A percentile compares a stretch with the other conserved stretches of the same genome.
These are phyloP conservation scores for Alligator sinensis DNA, from an alignment of 2,113 vertebrate genomes.

Conservation along the genomic window DNA sequence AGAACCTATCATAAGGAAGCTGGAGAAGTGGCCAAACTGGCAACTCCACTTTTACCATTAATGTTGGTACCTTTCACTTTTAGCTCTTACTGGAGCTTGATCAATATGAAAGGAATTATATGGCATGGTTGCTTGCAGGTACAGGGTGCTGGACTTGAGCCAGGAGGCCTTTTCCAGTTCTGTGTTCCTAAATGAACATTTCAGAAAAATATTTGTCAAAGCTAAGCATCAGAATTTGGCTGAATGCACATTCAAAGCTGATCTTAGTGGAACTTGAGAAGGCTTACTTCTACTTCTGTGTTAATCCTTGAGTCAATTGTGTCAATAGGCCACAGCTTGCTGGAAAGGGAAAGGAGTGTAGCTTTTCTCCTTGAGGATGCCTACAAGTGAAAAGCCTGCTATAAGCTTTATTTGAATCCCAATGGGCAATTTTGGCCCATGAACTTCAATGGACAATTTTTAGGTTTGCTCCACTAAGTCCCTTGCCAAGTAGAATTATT, in stretches of 20 bases:
- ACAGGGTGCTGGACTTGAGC: not conserved
- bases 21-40: not conserved
- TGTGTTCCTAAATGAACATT: not conserved
- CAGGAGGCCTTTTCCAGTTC: not conserved
- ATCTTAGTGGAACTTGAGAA: not conserved
- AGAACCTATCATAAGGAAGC: conserved; percentile 11
- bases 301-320: not conserved
- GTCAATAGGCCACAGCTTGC: not conserved
- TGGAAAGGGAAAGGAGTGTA: no score
- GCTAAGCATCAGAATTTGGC: not conserved
- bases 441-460: fast-evolving
- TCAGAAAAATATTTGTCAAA: not conserved
- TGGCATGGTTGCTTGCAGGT: fast-evolving
- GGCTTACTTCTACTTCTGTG: not conserved
- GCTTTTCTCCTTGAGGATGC: no score
- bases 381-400: no score
- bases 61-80: fast-evolving
- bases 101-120: not conserved
- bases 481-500: no score
- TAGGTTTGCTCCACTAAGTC: no score
- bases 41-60: not conserved
- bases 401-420: no score
- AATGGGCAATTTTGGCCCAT: not conserved
- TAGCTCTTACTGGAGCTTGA: not conserved
- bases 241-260: not conserved